Percentiles rank a stretch among this genome's conserved stretches.
Evolutionary conservation across 2,888 invertebrate genomes (phyloP).

Genomic region (Lasioglossum villosulum): DNA sequence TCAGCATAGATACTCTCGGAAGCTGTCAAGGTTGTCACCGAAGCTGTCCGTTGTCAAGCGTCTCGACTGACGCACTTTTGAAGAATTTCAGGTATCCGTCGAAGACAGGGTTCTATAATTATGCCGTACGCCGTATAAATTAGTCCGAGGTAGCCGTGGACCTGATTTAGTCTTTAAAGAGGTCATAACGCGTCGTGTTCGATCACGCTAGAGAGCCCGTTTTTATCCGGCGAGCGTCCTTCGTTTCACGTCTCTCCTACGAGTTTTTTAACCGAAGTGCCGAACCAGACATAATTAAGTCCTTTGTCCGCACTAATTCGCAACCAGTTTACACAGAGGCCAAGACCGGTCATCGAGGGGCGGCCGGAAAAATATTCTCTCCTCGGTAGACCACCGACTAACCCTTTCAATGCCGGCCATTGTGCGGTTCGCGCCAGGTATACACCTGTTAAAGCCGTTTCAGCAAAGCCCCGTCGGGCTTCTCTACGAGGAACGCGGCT

Average conservation of each 20-base stretch:
- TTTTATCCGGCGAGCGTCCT: conserved; percentile 16
- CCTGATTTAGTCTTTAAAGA: conserved; percentile 14
- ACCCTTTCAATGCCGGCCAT: conserved; percentile 65
- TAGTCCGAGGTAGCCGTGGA: background rate
- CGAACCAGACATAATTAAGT: conserved; percentile 64
- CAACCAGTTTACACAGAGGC: conserved; percentile 68
- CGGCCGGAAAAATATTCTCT: conserved; percentile 67
- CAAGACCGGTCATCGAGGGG: conserved; percentile 55
- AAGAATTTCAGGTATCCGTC: background rate
- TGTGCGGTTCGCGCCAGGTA: conserved; percentile 61
- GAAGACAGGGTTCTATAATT: background rate
- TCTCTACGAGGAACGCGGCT: conserved; percentile 38
- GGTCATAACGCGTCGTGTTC: background rate
- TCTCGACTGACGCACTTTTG: background rate
- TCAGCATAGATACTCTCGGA: background rate
- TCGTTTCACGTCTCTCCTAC: background rate
- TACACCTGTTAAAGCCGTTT: conserved; percentile 65
- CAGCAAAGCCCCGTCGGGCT: conserved; percentile 32
- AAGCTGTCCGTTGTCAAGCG: background rate
- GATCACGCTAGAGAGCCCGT: conserved; percentile 19
- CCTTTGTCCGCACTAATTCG: conserved; percentile 71
- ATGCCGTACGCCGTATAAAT: background rate
- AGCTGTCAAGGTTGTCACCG: background rate
- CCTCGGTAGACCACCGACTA: conserved; percentile 52
- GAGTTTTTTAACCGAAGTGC: conserved; percentile 36